Evolutionary conservation across 2,888 invertebrate species (phyloP).

Genomic region (Cheilosia urbana): DNA sequence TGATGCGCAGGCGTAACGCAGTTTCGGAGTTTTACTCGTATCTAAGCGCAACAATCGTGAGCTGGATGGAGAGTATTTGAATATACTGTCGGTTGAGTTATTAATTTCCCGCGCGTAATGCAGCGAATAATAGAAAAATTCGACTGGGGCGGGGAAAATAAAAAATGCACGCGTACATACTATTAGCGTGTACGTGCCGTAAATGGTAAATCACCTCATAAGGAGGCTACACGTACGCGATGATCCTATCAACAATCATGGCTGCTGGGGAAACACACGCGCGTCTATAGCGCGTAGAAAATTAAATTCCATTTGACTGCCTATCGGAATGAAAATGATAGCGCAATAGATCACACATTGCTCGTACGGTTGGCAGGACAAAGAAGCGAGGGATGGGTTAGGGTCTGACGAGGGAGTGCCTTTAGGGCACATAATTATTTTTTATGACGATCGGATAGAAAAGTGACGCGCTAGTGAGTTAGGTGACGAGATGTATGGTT

Average conservation of each 20-base stretch:
- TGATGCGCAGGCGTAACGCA: conserved; percentile 63
- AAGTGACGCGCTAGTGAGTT: conserved; percentile 16
- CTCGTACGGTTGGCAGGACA: conserved; percentile 7
- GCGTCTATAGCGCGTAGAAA: conserved; percentile 55
- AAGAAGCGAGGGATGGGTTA: conserved; percentile 8
- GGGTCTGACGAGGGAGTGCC: conserved; percentile 52
- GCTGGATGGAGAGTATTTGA: conserved; percentile 46
- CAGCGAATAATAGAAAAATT: conserved; percentile 43
- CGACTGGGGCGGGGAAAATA: conserved; percentile 1
- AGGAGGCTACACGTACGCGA: conserved; percentile 43
- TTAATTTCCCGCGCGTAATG: conserved; percentile 39
- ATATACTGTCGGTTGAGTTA: conserved; percentile 47
- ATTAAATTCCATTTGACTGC: conserved; percentile 59
- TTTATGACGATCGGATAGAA: conserved; percentile 53
- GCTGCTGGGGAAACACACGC: conserved; percentile 25
- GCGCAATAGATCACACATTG: conserved; percentile 49
- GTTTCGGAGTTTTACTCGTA: conserved; percentile 29
- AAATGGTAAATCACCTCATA: conserved; percentile 63
- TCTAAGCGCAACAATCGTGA: conserved; percentile 55
- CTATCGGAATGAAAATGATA: conserved; percentile 57
- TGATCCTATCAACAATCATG: conserved; percentile 49
- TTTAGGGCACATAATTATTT: conserved; percentile 16
- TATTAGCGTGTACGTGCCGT: conserved; percentile 65
- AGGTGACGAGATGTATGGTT: conserved; percentile 44
- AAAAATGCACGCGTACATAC: conserved; percentile 30